Evolutionary conservation across 2,797 vertebrate species (phyloP).

Genomic region (Gobionotothen gibberifrons): DNA sequence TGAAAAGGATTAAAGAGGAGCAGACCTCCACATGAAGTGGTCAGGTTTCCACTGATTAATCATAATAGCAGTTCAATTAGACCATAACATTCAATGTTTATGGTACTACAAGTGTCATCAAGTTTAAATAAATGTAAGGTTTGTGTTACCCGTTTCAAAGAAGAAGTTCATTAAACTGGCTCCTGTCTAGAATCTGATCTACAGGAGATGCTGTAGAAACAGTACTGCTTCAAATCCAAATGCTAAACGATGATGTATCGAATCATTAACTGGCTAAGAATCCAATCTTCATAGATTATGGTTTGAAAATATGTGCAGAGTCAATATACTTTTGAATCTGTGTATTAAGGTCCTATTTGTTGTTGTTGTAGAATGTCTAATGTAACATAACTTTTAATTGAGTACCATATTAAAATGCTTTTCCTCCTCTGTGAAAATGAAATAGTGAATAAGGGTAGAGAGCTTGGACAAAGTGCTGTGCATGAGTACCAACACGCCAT

Average conservation of each 20-base stretch:
- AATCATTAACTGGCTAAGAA: too few species aligned
- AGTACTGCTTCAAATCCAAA: neutral
- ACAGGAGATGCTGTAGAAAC: neutral
- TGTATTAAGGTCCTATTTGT: too few species aligned
- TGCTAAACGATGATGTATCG: neutral
- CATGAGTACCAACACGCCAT: constrained; percentile 19
- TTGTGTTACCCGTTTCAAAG: neutral
- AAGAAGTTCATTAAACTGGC: neutral
- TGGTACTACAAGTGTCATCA: neutral
- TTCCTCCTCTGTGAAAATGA: constrained; percentile 5
- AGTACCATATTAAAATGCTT: neutral
- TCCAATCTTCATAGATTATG: too few species aligned
- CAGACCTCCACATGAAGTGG: neutral
- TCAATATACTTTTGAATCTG: too few species aligned
- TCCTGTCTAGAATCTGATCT: neutral
- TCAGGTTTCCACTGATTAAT: constrained; percentile 26
- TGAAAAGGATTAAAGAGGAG: constrained; percentile 8
- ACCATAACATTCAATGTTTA: neutral
- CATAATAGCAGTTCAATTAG: constrained; percentile 19
- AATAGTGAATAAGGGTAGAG: constrained; percentile 10
- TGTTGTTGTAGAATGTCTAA: too few species aligned
- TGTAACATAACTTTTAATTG: neutral
- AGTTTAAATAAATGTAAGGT: neutral
- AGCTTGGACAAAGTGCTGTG: constrained; percentile 12
- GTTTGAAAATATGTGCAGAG: too few species aligned